Evolutionary conservation across 2,888 invertebrate genomes (phyloP), one percentile per base, ranked within the genome.

Genomic region (Eustalomyia histrio): DNA sequence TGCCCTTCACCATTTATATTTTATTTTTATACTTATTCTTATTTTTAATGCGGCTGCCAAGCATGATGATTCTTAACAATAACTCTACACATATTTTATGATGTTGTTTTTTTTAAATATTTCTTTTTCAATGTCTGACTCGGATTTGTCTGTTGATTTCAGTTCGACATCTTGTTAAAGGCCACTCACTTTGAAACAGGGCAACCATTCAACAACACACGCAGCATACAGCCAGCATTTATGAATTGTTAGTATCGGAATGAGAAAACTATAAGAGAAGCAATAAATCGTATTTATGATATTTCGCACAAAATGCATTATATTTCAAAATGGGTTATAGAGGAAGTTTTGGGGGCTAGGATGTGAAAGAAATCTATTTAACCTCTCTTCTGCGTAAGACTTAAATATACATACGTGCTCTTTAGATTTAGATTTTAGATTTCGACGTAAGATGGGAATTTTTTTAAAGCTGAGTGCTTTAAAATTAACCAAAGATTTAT

Each of bases 241-340:
- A 55, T 52, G 52, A 52, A 64, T 57, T 16, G 17, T n/a, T 14
- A 29, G 43, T 47, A 33, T 17, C 55, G 50, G 18, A 29, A 29
- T 53, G 55, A 53, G 43, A 14, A 63, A 74, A 65, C 74, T 47
- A 69, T 65, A 33, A 24, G 55, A 64, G 55, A 63, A 75, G 74
- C 65, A 65, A 71, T 79, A 74, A 79, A 79, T 75, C 64, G 79
- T 69, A 79, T 65, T 79, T 79, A 79, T 79, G 74, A 69, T 74
- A 65, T 65, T 60, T 55, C 67, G 57, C 61, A 68, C 14, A 47
- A 47, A 47, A 47, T 47, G 14, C n/a, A 14, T 47, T 47, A 47
- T 47, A n/a, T n/a, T 47, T 47, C 43, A 47, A 47, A 47, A 14
- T n/a, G 4, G 43, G 43, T 47, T 0, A 6, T n/a, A 2, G 4